A percentile compares a stretch with the other conserved stretches of the same genome.
Conservation (phyloP, 37 sponge, comb jelly and placozoan species). For the Petrosia ficiformis region DNA sequence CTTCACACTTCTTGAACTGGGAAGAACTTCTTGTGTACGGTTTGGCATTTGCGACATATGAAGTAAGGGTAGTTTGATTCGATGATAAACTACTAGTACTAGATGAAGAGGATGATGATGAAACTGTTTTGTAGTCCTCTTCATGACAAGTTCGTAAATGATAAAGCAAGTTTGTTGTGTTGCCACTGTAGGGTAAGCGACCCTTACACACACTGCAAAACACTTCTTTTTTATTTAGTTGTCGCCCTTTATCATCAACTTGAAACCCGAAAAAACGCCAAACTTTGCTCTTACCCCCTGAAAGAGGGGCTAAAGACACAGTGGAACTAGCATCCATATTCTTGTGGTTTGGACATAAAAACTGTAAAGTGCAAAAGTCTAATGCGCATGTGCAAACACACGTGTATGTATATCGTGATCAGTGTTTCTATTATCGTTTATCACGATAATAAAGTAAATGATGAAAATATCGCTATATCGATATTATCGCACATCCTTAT, state of each 20-base stretch:
- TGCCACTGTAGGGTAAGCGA: background rate
- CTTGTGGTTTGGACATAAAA: too few relatives aligned
- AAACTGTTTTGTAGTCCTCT: background rate
- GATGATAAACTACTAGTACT: background rate
- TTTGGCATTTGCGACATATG: background rate
- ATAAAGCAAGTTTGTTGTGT: background rate
- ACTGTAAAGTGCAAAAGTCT: too few relatives aligned
- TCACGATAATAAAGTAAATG: too few relatives aligned
- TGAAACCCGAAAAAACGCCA: conserved; percentile 1
- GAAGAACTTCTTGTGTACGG: background rate
- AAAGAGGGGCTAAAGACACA: too few relatives aligned
- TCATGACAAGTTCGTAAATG: background rate
- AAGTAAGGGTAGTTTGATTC: background rate
- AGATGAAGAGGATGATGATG: background rate
- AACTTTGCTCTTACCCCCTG: conserved; percentile 10
- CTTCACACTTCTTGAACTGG: background rate
- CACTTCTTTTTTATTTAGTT: background rate
- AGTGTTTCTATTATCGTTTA: too few relatives aligned
- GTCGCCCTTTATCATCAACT: background rate
- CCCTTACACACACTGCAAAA: background rate
- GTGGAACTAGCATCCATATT: too few relatives aligned
- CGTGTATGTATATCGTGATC: too few relatives aligned
- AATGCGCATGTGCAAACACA: too few relatives aligned
- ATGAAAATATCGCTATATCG: too few relatives aligned
- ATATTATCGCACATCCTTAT: too few relatives aligned